These are phyloP conservation scores for Lamprotornis superbus DNA, from an alignment of 2,113 vertebrate species.

Conservation along the genomic window DNA sequence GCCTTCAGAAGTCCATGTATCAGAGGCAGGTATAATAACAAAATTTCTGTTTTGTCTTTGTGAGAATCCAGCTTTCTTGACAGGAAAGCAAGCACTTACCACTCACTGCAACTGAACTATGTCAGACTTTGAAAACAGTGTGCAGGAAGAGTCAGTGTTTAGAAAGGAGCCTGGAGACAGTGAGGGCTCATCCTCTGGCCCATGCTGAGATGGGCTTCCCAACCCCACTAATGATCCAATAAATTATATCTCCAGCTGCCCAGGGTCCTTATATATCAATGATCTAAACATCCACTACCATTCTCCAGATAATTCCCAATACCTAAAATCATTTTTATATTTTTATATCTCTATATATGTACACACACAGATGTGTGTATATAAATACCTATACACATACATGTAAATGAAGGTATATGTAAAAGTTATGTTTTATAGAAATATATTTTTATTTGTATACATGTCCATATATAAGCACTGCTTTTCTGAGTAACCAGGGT, in stretches of 20 bases:
- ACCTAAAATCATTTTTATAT: not conserved
- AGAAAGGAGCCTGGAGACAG: not conserved
- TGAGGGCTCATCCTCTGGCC: not conserved
- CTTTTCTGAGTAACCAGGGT: not conserved
- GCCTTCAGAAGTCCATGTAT: not conserved
- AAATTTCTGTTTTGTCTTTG: not conserved
- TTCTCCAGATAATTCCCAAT: not conserved
- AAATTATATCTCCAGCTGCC: not conserved
- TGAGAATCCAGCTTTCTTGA: not conserved
- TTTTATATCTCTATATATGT: not conserved
- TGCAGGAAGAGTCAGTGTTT: not conserved
- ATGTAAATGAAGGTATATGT: not conserved
- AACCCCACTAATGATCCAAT: not conserved
- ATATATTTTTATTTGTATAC: not conserved
- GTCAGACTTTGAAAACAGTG: not conserved
- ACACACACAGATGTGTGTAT: accelerated
- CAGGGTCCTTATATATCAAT: not conserved
- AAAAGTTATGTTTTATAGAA: not conserved
- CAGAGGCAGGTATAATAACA: not conserved
- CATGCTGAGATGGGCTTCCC: not conserved
- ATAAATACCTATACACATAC: accelerated
- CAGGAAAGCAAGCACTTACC: not conserved
- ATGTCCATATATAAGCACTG: not conserved
- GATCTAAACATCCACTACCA: not conserved
- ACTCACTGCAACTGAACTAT: not conserved